Conservation (phyloP, 1,140 invertebrate species). For the Musca vetustissima region DNA sequence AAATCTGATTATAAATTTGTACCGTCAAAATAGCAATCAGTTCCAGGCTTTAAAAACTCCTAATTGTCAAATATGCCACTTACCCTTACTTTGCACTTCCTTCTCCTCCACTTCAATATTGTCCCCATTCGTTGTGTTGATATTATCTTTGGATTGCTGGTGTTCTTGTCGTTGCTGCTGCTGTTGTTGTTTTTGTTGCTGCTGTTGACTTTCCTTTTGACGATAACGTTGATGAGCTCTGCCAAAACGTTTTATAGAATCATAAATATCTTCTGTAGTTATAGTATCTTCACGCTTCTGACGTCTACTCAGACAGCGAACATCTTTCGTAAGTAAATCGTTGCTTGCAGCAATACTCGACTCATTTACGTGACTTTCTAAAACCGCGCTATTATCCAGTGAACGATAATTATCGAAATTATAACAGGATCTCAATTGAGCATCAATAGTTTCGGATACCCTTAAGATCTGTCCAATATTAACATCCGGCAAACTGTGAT, state of each 20-base stretch:
- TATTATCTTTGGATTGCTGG: background rate
- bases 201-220: conserved; percentile 34
- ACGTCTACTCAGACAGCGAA: background rate
- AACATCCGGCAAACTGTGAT: conserved; percentile 68
- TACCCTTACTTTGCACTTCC: background rate
- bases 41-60: too few relatives aligned
- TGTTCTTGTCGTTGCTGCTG: conserved; percentile 2
- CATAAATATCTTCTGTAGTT: conserved; percentile 48
- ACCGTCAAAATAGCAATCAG: too few relatives aligned
- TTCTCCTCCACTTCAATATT: background rate
- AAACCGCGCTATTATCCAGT: conserved; percentile 30
- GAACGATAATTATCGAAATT: conserved; percentile 45
- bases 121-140: background rate
- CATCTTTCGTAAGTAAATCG: background rate
- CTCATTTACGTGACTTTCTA: conserved; percentile 32
- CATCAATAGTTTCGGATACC: conserved; percentile 68
- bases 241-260: conserved; percentile 51
- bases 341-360: background rate
- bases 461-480: conserved; percentile 66
- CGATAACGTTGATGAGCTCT: conserved; percentile 47
- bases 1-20: too few relatives aligned
- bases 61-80: too few relatives aligned
- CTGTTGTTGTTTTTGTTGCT: background rate
- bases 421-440: conserved; percentile 61
- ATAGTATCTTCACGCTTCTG: conserved; percentile 31